Evolutionary conservation across 2,113 vertebrate genomes (phyloP), one percentile per base, ranked within the genome.

Genomic region (Rafetus swinhoei): DNA sequence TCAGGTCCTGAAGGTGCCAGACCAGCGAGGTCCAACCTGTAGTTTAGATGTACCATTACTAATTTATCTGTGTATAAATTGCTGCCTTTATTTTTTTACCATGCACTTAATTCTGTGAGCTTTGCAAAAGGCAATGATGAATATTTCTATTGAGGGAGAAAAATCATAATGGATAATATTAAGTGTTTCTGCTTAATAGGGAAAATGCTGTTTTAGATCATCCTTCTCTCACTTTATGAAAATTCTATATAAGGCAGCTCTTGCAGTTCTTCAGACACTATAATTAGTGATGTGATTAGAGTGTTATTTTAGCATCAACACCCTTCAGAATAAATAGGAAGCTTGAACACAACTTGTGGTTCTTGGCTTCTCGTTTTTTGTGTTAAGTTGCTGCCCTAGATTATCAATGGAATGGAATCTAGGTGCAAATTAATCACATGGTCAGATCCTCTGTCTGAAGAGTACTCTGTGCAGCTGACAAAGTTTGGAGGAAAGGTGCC

Each of bases 231-330:
- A 53, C 50, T 86, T 82, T 82, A 82, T 79, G 86, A 79, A 82
- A 87, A 83, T 35, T 55, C 84, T n/a, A 56, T 81, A 62, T 82
- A 69, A 62, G n/a, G 79, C 50, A 45, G 50, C 11, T 45, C 82
- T 27, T 91, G 50, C 55, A 62, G 32, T 86, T 86, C 35, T 53
- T 50, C 69, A 84, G 56, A 82, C 62, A 54, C 90, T 87, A 83
- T 91, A 91, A 83, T 91, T 91, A 87, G 69, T 72, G 22, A 15
- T 84, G 50, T 87, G 85, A 87, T 55, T 32, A 89, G 24, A 87
- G 81, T 87, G 80, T n/a, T 87, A 56, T 79, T 87, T 87, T 82
- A 83, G 57, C 32, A 83, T 91, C 72, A 91, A 79, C 84, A 91
- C 82, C 69, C 80, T 83, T 87, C 84, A 87, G 69, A 91, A 86